Evolutionary conservation across 2,113 vertebrate species (phyloP), one percentile per base, ranked within the genome.

Genomic region (Pipra filicauda): DNA sequence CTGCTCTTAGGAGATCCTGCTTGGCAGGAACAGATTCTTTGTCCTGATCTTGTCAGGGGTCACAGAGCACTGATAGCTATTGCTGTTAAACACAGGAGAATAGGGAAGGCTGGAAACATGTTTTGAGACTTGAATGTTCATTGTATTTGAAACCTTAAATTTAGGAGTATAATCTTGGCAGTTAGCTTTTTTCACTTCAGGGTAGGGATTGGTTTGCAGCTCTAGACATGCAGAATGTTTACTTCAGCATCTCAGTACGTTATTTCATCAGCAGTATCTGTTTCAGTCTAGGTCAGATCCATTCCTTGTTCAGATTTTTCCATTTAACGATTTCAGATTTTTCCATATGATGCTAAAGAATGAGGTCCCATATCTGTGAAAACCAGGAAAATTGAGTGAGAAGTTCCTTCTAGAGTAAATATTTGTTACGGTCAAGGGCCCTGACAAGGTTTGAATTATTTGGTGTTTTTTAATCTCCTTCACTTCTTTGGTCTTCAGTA

Each of bases 191-290:
- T 91, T 69, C n/a, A 83, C 44, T 92, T 93, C 71, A 70, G 75
- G n/a, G 37, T 88, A 61, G 49, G 76, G 83, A 57, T 88, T 86
- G 86, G 79, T 91, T 86, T 92, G 62, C 89, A 86, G 6, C 41
- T 85, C 67, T 73, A 92, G 91, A 69, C 71, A 69, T 39, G 86
- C 28, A 73, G 75, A 65, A 57, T 66, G 27, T 92, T 95, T 96
- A 48, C 44, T 85, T 93, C 89, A 73, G 71, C 49, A 61, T 95
- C 80, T 84, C 15, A 5, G 8, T 73, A 35, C 83, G 59, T 80
- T 86, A 54, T 74, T 95, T 89, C 59, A 58, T 73, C n/a, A 74
- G 46, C 51, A 70, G 22, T 72, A 58, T 76, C 41, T 73, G 44
- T 85, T 95, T 83, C 48, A 57, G 73, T 83, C 51, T 54, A 41